Conservation (phyloP, 2,113 vertebrate species). For the Ochotona curzoniae region DNA sequence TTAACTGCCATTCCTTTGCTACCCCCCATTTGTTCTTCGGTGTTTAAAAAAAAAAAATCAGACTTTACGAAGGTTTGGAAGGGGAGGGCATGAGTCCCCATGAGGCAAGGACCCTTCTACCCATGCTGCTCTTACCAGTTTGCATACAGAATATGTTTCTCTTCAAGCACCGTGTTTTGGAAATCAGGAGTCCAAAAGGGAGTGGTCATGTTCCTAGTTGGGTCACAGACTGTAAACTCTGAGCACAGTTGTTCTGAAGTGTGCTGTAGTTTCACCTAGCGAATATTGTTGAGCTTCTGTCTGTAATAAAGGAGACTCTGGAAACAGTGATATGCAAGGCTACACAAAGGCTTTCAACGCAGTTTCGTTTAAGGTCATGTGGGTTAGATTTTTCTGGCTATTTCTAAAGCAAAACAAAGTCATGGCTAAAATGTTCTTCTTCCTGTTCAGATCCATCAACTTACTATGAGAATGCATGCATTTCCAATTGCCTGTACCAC, state of each 20-base stretch:
- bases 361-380: background rate
- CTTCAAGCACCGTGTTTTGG: background rate
- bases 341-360: background rate
- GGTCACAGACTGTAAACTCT: background rate
- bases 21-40: background rate
- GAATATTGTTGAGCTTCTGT: background rate
- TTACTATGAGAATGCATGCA: background rate
- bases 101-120: background rate
- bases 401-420: constrained; percentile 13
- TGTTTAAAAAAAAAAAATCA: background rate
- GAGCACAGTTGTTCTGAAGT: background rate
- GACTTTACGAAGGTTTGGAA: background rate
- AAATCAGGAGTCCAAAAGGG: background rate
- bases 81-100: fast-evolving
- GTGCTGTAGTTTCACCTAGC: background rate
- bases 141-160: background rate
- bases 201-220: background rate
- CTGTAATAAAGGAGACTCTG: background rate
- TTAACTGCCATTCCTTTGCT: background rate
- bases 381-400: background rate
- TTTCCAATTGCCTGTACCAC: no score
- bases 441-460: background rate
- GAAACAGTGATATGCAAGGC: background rate
- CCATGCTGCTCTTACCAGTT: background rate
- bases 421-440: background rate